Evolutionary conservation across 2,888 invertebrate genomes (phyloP), one percentile per base, ranked within the genome.

Genomic region (Nyleta sp.): DNA sequence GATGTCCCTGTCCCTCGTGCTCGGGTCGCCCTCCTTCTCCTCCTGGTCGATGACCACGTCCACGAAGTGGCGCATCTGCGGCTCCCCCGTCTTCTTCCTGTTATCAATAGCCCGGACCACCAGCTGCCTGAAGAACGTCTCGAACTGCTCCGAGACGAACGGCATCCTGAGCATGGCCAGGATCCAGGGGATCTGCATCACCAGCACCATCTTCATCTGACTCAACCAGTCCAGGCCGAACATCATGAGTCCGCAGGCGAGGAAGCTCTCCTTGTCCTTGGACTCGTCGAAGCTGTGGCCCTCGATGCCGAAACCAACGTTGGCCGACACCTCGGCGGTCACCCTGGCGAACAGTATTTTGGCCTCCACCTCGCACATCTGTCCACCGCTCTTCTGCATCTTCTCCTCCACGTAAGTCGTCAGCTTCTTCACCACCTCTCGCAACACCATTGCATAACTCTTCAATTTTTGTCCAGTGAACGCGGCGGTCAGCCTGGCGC

Each of bases 31-130:
- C 90, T 76, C 60, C 90, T 91, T 79, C 90, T 91, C 48, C 90
- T 76, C 91, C 3, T 73, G 70, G 0, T 75, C 90, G 4, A 92
- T 88, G 48, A 92, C 77, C 35, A 91, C 80, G 60, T 92, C 91
- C 38, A 92, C 62, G 13, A 67, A 74, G 42, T 59, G 17, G 0
- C 35, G 31, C 6, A 90, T 89, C 64, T 92, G 84, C 4, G 15
- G 15, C n/a, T 20, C 2, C 2, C 13, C 17, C 13, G 57, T 59
- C 20, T 40, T 11, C 13, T 68, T 59, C 20, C 50, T 11, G 11
- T 46, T 50, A 0, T 53, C 28, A 3, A 48, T 0, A n/a, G 67
- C 20, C 17, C 42, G 17, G 5, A 11, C 22, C 0, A 74, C 67
- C 22, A 35, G 90, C 80, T 8, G 86, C 82, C 28, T 82, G 74